Conservation (phyloP, 2,113 vertebrate genomes). For the Triplophysa rosa region DNA sequence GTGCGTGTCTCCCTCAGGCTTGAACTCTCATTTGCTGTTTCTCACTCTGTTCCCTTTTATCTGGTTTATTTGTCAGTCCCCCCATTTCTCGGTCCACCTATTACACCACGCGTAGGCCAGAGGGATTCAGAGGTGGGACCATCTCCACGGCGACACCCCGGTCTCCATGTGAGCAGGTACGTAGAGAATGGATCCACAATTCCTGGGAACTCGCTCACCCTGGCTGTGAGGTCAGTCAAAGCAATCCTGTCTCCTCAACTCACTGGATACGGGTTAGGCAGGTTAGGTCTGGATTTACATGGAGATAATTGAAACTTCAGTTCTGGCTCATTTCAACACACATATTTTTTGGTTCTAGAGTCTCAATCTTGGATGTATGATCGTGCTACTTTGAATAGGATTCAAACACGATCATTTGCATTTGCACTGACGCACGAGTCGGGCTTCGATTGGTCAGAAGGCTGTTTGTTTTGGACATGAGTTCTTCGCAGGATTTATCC, state of each 20-base stretch:
- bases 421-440: slow-evolving; percentile 24
- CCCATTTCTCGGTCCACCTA: slow-evolving; percentile 16
- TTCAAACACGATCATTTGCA: slow-evolving; percentile 29
- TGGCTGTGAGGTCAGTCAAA: not conserved
- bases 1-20: slow-evolving; percentile 31
- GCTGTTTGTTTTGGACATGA: slow-evolving; percentile 18
- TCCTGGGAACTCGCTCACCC: slow-evolving; percentile 32
- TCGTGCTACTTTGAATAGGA: slow-evolving; percentile 40
- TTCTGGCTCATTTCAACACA: not conserved
- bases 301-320: not conserved
- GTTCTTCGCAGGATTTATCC: slow-evolving; percentile 45
- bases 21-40: slow-evolving; percentile 22
- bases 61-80: slow-evolving; percentile 7
- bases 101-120: slow-evolving; percentile 24
- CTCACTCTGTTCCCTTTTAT: not conserved
- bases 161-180: slow-evolving; percentile 66
- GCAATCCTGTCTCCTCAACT: not conserved
- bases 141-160: slow-evolving; percentile 70
- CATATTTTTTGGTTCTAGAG: not conserved
- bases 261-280: not conserved
- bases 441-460: not conserved
- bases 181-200: slow-evolving; percentile 55
- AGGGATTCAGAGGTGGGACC: slow-evolving; percentile 58
- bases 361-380: not conserved
- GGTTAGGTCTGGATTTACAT: not conserved